These are phyloP conservation scores for Scyliorhinus canicula DNA, from an alignment of 2,797 vertebrate species.

Conservation along the genomic window DNA sequence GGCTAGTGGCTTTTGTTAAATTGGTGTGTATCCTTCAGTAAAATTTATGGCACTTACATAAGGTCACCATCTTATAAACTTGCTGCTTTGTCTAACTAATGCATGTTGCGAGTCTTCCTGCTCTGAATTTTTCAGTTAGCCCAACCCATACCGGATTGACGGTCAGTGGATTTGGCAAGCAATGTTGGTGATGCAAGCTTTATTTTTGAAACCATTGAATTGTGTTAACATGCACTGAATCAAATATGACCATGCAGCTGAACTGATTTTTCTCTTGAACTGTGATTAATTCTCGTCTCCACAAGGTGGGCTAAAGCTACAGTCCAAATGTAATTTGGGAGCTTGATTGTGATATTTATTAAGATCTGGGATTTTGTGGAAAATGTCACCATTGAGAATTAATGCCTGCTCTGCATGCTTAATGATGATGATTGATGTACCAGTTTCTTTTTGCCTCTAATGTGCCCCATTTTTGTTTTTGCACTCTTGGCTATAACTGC, in stretches of 20 bases:
- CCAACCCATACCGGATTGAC: too few relatives aligned
- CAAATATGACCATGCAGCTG: background rate
- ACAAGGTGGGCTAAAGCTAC: background rate
- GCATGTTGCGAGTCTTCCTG: background rate
- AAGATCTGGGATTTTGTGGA: background rate
- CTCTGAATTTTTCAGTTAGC: background rate
- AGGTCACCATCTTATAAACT: background rate
- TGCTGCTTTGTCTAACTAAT: background rate
- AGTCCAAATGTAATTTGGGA: background rate
- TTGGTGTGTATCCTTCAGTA: background rate
- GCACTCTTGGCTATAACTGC: background rate
- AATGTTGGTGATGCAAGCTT: background rate
- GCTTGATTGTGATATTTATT: background rate
- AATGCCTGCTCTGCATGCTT: too few relatives aligned
- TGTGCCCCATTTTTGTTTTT: background rate
- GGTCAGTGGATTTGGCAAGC: background rate
- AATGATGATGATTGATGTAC: background rate
- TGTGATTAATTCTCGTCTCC: background rate
- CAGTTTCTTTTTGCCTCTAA: background rate
- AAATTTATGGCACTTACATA: background rate
- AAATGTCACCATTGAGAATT: background rate
- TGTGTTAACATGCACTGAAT: background rate
- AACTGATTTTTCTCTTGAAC: background rate
- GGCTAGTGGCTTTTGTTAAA: background rate
- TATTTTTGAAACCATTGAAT: conserved; percentile 9